phyloP scores from a whole-genome alignment of 2,797 vertebrate species.

The Oryzias sinensis region DNA sequence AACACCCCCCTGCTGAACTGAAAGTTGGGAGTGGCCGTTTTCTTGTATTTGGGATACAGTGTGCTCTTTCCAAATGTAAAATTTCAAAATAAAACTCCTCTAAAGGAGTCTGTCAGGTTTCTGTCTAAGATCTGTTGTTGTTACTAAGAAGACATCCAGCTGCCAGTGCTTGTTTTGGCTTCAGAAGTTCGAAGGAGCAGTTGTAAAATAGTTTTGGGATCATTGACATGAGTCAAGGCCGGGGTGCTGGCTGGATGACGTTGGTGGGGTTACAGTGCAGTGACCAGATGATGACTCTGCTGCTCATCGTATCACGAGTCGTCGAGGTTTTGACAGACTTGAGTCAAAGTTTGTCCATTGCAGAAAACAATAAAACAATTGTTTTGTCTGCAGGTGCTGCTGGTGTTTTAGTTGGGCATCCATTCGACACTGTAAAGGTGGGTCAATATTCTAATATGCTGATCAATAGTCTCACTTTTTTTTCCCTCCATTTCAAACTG shows the following conservation, averaged over 20 bases:
- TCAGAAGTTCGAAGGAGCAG: neutral
- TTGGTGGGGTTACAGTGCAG: conserved; percentile 25
- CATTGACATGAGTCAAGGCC: conserved; percentile 51
- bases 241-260: neutral
- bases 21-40: no score
- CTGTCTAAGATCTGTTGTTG: neutral
- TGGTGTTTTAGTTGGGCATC: conserved; percentile 95
- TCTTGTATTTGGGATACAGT: no score
- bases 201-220: conserved; percentile 17
- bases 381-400: conserved; percentile 84
- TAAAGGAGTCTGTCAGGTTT: neutral
- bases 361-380: neutral
- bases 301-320: neutral
- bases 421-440: conserved; percentile 98
- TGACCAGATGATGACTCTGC: conserved; percentile 25
- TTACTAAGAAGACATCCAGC: neutral
- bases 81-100: no score
- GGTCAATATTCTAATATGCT: conserved; percentile 51
- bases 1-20: no score
- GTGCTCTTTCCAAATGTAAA: no score
- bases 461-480: no score
- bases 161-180: neutral
- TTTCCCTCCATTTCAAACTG: no score
- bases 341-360: neutral
- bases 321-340: neutral